These are phyloP conservation scores for Miniopterus natalensis DNA, from an alignment of 2,113 vertebrate genomes.

Conservation along the genomic window DNA sequence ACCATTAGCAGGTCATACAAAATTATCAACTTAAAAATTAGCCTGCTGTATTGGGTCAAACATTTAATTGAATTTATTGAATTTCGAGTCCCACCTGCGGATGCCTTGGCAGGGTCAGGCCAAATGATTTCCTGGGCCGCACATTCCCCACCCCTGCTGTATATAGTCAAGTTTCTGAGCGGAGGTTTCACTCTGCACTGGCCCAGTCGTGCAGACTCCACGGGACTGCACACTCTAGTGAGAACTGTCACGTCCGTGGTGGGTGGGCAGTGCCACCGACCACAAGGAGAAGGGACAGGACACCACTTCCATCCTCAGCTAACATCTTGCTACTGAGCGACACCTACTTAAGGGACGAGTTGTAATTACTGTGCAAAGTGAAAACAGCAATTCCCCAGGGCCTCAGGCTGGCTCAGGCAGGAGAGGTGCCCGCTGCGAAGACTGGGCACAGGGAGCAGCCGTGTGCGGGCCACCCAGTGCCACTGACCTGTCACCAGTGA, in stretches of 20 bases:
- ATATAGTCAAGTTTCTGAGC: fast-evolving
- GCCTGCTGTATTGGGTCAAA: too few species aligned
- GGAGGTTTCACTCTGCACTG: fast-evolving
- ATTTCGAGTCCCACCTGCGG: too few species aligned
- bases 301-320: fast-evolving
- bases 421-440: neutral
- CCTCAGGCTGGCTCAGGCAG: fast-evolving
- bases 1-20: too few species aligned
- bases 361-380: neutral
- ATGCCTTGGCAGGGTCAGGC: too few species aligned
- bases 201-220: neutral
- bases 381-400: fast-evolving
- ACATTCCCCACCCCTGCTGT: too few species aligned
- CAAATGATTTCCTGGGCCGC: too few species aligned
- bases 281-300: too few species aligned
- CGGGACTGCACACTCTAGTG: fast-evolving
- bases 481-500: neutral
- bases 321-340: fast-evolving
- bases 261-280: neutral
- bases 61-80: too few species aligned
- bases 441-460: fast-evolving
- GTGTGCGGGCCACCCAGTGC: fast-evolving
- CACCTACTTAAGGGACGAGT: neutral
- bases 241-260: fast-evolving
- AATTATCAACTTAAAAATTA: too few species aligned